Conservation (phyloP, 1,140 invertebrate genomes). For the Hetaerina americana region DNA sequence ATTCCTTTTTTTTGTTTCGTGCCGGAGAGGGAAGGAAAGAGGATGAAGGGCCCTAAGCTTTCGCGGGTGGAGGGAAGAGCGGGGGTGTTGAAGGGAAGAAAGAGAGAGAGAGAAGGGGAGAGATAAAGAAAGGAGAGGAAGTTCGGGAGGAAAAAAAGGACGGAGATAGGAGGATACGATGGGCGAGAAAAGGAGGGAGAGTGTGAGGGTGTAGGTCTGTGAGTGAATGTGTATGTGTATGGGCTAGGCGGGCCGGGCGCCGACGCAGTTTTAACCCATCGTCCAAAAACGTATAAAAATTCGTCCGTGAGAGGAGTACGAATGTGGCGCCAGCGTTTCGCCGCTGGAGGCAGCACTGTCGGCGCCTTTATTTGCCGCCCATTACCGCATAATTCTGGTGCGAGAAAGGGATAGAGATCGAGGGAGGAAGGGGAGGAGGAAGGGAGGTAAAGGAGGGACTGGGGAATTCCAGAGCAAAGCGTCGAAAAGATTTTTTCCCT, state of each 20-base stretch:
- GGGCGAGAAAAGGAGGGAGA: no score
- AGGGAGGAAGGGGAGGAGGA: no score
- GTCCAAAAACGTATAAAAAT: not conserved
- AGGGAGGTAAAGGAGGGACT: no score
- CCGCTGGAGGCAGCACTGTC: not conserved
- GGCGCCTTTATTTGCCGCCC: not conserved
- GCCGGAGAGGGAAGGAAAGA: no score
- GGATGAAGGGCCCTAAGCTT: no score
- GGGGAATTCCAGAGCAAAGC: not conserved
- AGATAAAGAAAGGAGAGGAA: not conserved
- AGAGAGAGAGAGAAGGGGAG: not conserved
- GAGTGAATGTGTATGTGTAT: no score
- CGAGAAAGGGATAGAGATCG: no score
- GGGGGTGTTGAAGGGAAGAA: no score
- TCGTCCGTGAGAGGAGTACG: not conserved
- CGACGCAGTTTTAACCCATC: not conserved
- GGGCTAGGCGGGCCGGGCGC: not conserved
- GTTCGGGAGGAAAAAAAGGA: no score
- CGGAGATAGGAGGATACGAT: no score
- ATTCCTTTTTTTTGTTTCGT: not conserved
- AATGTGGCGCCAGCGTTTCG: not conserved
- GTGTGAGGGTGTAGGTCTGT: no score
- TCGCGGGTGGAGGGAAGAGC: not conserved
- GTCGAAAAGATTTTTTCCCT: constrained; percentile 1
- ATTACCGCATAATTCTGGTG: not conserved